Evolutionary conservation across 2,888 invertebrate species (phyloP).

Genomic region (Pollenia amentaria): DNA sequence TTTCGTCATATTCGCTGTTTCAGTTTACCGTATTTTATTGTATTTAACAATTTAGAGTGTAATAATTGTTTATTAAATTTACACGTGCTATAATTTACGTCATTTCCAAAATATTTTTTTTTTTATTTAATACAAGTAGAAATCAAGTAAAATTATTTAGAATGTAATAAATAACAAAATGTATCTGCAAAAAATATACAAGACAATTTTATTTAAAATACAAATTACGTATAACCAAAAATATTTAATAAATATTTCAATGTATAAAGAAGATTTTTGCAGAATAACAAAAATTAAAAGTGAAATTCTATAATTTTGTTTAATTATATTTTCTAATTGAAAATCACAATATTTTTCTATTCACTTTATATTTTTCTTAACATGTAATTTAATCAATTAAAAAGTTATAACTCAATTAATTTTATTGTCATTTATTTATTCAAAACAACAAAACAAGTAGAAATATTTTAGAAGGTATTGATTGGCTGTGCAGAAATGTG

Average conservation of each 20-base stretch:
- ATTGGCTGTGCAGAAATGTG: too few relatives aligned
- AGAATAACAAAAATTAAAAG: neutral
- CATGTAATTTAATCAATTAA: constrained; percentile 36
- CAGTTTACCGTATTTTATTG: too few relatives aligned
- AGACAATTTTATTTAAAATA: neutral
- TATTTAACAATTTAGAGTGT: too few relatives aligned
- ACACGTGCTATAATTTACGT: constrained; percentile 27
- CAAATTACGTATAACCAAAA: neutral
- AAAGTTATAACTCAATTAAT: constrained; percentile 39
- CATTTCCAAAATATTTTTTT: neutral
- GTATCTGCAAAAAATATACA: neutral
- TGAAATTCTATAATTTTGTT: too few relatives aligned
- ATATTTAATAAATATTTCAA: neutral
- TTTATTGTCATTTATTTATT: constrained; percentile 22
- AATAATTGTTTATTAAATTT: constrained; percentile 8
- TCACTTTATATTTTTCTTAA: too few relatives aligned
- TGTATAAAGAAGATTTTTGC: neutral
- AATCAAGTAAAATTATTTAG: neutral
- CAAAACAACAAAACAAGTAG: neutral
- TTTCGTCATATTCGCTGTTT: too few relatives aligned
- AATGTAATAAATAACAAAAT: neutral
- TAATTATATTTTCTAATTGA: neutral
- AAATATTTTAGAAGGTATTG: neutral
- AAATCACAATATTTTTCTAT: constrained; percentile 6
- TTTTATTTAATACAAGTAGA: neutral